Evolutionary conservation across 2,113 vertebrate genomes (phyloP).

Genomic region (Callaeas wilsoni): DNA sequence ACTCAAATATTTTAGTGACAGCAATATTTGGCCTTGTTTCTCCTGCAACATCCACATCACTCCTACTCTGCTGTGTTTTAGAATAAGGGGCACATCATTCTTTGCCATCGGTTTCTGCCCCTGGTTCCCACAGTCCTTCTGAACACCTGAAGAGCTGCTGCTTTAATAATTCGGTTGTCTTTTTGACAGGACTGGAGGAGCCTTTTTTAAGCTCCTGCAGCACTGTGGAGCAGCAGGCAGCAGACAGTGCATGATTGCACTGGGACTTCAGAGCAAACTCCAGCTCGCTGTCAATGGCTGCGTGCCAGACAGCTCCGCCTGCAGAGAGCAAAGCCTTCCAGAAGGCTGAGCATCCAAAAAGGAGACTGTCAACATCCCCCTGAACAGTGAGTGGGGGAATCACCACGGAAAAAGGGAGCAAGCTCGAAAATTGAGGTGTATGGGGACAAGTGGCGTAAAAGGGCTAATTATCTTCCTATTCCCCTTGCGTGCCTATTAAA

Average conservation of each 20-base stretch:
- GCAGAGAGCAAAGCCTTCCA: conserved; percentile 49
- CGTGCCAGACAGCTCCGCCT: conserved; percentile 25
- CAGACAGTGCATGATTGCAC: conserved; percentile 66
- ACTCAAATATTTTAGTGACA: background rate
- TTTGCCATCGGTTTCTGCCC: background rate
- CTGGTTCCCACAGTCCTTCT: background rate
- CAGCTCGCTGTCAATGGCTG: conserved; percentile 36
- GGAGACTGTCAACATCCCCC: conserved; percentile 55
- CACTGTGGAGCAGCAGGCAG: conserved; percentile 35
- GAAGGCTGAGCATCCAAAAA: conserved; percentile 38
- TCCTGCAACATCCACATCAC: background rate
- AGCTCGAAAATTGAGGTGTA: conserved; percentile 12
- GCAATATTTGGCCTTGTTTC: background rate
- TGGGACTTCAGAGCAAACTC: conserved; percentile 60
- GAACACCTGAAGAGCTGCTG: conserved; percentile 4
- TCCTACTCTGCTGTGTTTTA: background rate
- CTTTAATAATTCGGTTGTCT: conserved; percentile 58
- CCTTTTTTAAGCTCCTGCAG: conserved; percentile 56
- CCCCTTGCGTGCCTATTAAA: background rate
- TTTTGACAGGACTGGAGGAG: conserved; percentile 27
- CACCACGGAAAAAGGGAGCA: background rate
- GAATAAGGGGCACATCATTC: background rate
- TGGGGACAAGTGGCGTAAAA: background rate
- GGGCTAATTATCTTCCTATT: conserved; percentile 59
- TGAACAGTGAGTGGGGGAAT: conserved; percentile 12